phyloP scores from a whole-genome alignment of 2,888 invertebrate genomes.

The Torymus auratus region DNA sequence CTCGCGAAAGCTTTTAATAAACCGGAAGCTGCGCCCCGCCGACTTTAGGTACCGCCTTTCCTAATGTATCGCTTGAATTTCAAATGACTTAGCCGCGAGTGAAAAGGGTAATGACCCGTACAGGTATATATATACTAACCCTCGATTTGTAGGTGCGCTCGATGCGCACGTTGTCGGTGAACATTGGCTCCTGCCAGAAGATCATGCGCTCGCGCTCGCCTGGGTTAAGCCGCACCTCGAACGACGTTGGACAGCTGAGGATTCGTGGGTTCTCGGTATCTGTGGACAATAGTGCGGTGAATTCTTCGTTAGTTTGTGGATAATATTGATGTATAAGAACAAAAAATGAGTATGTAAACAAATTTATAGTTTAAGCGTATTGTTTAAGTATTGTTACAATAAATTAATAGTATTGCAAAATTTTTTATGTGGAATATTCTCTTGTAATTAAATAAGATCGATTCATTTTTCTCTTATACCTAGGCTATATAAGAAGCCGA shows the following conservation, averaged over 20 bases:
- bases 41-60: no score
- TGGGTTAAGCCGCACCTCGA: constrained; percentile 79
- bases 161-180: constrained; percentile 80
- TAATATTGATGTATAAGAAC: no score
- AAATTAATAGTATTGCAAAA: no score
- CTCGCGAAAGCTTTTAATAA: constrained; percentile 24
- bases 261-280: constrained; percentile 80
- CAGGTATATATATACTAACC: constrained; percentile 73
- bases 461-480: no score
- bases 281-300: constrained; percentile 52
- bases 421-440: no score
- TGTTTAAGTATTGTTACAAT: no score
- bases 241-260: constrained; percentile 81
- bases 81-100: constrained; percentile 17
- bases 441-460: no score
- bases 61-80: constrained; percentile 18
- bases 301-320: no score
- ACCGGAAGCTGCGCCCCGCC: constrained; percentile 7
- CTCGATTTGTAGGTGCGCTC: constrained; percentile 80
- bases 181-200: constrained; percentile 83
- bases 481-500: no score
- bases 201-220: constrained; percentile 80
- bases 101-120: neutral
- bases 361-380: no score
- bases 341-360: no score